A percentile compares a stretch with the other conserved stretches of the same genome.
Evolutionary conservation across 2,888 invertebrate genomes (phyloP).

Genomic region (Agriotes lineatus): DNA sequence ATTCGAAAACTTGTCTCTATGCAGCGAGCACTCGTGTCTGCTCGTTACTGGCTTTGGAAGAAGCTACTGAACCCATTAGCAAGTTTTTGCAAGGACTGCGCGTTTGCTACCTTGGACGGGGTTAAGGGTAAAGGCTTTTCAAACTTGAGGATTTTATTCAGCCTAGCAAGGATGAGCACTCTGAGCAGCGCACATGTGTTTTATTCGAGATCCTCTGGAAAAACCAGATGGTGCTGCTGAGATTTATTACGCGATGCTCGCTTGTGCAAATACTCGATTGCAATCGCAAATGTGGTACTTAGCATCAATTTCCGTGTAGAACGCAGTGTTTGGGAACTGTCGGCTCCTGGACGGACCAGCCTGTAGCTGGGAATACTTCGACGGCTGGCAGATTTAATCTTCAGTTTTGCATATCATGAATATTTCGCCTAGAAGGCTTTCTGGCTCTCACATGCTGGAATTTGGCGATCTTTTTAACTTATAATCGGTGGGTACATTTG

Average conservation of each 20-base stretch:
- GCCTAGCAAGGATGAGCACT: neutral
- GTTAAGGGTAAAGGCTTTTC: conserved; percentile 19
- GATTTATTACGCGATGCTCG: neutral
- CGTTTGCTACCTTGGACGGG: neutral
- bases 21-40: conserved; percentile 9
- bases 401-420: too few relatives aligned
- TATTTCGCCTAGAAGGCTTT: too few relatives aligned
- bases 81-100: conserved; percentile 12
- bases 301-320: too few relatives aligned
- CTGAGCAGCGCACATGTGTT: neutral
- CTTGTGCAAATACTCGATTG: neutral
- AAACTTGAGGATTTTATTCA: too few relatives aligned
- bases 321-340: too few relatives aligned
- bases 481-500: too few relatives aligned
- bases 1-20: conserved; percentile 15
- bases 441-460: too few relatives aligned
- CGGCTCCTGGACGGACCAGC: too few relatives aligned
- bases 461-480: too few relatives aligned
- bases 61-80: conserved; percentile 25
- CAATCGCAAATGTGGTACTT: neutral
- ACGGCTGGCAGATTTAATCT: too few relatives aligned
- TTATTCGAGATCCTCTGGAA: neutral
- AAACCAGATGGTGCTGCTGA: neutral
- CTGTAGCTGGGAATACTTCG: too few relatives aligned
- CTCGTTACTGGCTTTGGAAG: conserved; percentile 7